phyloP scores from a whole-genome alignment of 2,113 vertebrate species.

The Lepus europaeus region DNA sequence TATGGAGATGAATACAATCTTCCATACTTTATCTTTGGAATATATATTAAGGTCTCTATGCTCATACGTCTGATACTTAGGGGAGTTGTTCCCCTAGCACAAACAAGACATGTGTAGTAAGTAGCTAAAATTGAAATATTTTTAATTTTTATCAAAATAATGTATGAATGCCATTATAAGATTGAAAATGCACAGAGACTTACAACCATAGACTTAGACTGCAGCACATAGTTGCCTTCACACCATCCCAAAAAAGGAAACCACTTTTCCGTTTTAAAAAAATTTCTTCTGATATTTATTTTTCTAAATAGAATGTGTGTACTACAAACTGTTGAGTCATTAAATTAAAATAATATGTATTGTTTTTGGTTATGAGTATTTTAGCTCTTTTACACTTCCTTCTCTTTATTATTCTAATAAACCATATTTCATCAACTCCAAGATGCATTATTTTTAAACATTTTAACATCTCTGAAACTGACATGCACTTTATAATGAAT shows the following conservation, averaged over 20 bases:
- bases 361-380: neutral
- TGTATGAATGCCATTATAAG: neutral
- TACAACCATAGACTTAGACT: neutral
- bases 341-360: conserved; percentile 13
- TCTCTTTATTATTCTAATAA: neutral
- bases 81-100: neutral
- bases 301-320: neutral
- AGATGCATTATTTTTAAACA: neutral
- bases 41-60: neutral
- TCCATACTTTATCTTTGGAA: neutral
- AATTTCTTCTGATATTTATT: neutral
- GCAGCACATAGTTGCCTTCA: neutral
- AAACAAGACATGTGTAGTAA: neutral
- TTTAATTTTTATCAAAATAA: conserved; percentile 3
- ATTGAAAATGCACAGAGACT: neutral
- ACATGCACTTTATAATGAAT: neutral
- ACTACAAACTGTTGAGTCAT: neutral
- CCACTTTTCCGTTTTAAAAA: neutral
- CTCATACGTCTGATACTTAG: neutral
- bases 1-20: neutral
- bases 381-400: neutral
- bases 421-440: neutral
- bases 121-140: conserved; percentile 11
- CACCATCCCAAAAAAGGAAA: neutral
- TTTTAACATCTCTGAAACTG: neutral